phyloP scores from a whole-genome alignment of 2,797 vertebrate genomes.

The Paramormyrops hopkinsi region DNA sequence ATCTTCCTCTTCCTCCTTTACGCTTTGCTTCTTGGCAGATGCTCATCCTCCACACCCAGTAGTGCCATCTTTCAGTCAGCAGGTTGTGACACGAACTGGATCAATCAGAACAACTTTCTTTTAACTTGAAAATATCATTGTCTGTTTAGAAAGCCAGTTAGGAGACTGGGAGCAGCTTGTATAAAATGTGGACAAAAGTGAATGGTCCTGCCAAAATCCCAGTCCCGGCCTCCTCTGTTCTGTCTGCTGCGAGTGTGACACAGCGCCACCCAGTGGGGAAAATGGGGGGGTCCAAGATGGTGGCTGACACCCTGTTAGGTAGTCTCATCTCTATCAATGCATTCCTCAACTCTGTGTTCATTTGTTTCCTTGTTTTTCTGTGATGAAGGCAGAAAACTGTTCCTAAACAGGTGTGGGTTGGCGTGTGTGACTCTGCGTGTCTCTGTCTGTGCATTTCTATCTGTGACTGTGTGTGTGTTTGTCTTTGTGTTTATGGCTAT shows the following conservation, averaged over 20 bases:
- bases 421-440: slow-evolving; percentile 8
- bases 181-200: not conserved
- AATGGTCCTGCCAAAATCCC: not conserved
- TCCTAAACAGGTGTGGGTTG: slow-evolving; percentile 31
- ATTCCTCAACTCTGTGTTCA: not conserved
- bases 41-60: not conserved
- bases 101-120: not conserved
- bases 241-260: not conserved
- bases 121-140: not conserved
- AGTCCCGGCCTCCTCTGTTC: not conserved
- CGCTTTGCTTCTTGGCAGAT: not conserved
- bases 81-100: not conserved
- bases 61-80: not conserved
- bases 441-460: not conserved
- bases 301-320: not conserved
- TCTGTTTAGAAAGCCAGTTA: not conserved
- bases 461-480: slow-evolving; percentile 6
- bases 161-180: not conserved
- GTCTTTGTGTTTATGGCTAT: slow-evolving; percentile 22
- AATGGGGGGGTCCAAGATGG: not conserved
- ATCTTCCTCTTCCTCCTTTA: not conserved
- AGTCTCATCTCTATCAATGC: not conserved
- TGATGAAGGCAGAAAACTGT: not conserved
- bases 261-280: not conserved
- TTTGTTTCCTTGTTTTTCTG: slow-evolving; percentile 5